Percentiles rank a stretch among this genome's conserved stretches.
phyloP scores from a whole-genome alignment of 2,113 vertebrate species.

The Caranx ignobilis region DNA sequence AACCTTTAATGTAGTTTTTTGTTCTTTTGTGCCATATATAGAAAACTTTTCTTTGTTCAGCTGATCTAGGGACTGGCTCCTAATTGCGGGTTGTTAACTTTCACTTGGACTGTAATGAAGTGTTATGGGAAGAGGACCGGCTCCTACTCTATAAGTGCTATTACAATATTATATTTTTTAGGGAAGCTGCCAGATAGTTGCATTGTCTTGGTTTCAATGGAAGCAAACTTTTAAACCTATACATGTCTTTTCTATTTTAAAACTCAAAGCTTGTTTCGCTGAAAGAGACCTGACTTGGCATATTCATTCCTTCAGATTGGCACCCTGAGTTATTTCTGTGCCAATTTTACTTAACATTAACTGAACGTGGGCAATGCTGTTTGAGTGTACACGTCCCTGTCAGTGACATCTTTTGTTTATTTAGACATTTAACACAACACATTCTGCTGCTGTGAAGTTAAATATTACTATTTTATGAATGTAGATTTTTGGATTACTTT shows the following conservation, averaged over 20 bases:
- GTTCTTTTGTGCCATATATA: constrained; percentile 42
- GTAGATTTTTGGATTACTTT: constrained; percentile 25
- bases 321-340: constrained; percentile 16
- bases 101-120: constrained; percentile 33
- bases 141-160: constrained; percentile 57
- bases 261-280: constrained; percentile 32
- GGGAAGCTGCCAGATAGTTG: constrained; percentile 35
- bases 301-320: constrained; percentile 20
- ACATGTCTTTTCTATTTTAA: constrained; percentile 40
- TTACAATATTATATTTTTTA: constrained; percentile 48
- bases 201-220: constrained; percentile 30
- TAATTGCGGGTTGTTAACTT: constrained; percentile 50
- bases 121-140: constrained; percentile 67
- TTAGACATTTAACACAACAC: constrained; percentile 21
- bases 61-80: constrained; percentile 72
- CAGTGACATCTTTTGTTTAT: constrained; percentile 13
- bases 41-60: constrained; percentile 12
- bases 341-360: constrained; percentile 20
- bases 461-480: constrained; percentile 18
- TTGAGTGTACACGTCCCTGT: constrained; percentile 19
- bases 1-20: not conserved
- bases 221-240: constrained; percentile 36
- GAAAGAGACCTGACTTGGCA: not conserved
- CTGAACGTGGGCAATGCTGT: constrained; percentile 19
- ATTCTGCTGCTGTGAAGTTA: constrained; percentile 63